Evolutionary conservation across 2,797 vertebrate genomes (phyloP), one percentile per base, ranked within the genome.

Genomic region (Tapirus indicus): DNA sequence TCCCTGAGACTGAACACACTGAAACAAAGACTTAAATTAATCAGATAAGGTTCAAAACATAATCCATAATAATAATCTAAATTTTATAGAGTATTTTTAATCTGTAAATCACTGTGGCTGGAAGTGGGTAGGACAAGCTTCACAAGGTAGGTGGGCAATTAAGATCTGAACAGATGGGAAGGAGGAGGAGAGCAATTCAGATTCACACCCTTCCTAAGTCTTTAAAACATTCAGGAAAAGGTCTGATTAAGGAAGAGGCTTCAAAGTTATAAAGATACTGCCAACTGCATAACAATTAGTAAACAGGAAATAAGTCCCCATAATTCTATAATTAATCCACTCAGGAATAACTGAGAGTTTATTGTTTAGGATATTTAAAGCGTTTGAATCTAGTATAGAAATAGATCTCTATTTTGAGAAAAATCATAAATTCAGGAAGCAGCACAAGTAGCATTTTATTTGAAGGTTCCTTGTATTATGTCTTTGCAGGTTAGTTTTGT

Each of bases 101-200:
- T 91, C 71, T 96, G 35, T 80, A 91, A 88, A 82, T 75, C 84
- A 60, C 89, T 68, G 49, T 91, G 85, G 88, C 60, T 12, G 91
- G 90, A 95, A 93, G 52, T 83, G 84, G 80, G 80, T 16, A 96
- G 68, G 52, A 91, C 23, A 72, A 60, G 72, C 62, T 96, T 96
- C 80, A 47, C 52, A 95, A 56, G 88, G 58, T 23, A 97, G 71
- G 62, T 58, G 54, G 92, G 91, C 94, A 95, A 91, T 49, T 94
- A 54, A 95, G 77, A 94, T 74, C 0, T 82, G 78, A 64, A 82
- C 94, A 96, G 95, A 96, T 92, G 92, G 82, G 85, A 85, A 96
- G 84, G 68, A 95, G 91, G 94, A 93, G 92, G 86, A 79, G 86
- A 74, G 74, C 52, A 83, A 79, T 60, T 91, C 38, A 97, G 85